Base-by-base conservation (phyloP, 2,113 vertebrate genomes). In the Cololabis saira region DNA sequence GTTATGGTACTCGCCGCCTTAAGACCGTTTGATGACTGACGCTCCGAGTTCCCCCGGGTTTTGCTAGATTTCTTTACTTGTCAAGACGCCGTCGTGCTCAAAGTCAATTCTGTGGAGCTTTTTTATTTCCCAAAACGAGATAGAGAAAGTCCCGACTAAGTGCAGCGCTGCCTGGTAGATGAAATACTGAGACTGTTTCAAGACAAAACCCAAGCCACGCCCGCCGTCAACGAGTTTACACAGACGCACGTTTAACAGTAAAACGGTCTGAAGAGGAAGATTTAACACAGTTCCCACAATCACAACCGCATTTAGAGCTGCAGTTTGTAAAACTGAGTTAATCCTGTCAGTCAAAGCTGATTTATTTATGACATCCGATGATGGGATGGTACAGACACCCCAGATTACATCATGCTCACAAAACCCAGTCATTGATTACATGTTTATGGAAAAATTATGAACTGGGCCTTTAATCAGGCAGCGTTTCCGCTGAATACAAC, bases 1-100 rank as follows among this genome's bases (percentile, higher is more conserved):
- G 21, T 85, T 9, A 37, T 7, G 33, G 33, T 11, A 73, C 82
- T 83, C 60, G 71, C 81, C 74, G 91, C 91, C 90, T 91, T 91
- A 91, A 85, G 54, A 75, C 65, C 55, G 50, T 77, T 54, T 44
- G 73, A 63, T 43, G 76, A 69, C 74, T 41, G 55, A 59, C 42
- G 42, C 66, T 61, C 11, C 10, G n/a, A n/a, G n/a, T n/a, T n/a
- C n/a, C n/a, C n/a, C n/a, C 2, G 19, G 61, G 59, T 60, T 59
- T 60, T 55, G 57, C 61, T 77, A 56, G 41, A 61, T 6, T 16
- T 18, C 4, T 33, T 66, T 27, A 11, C 33, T 37, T 30, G 4
- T 7, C 10, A 11, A 37, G 33, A 7, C 10, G 33, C 33, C 6
- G 33, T 37, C 6, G 33, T 9, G 33, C 33, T 11, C 6, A 37